Conservation (phyloP, 2,888 invertebrate species). For the Tiphia femorata region DNA sequence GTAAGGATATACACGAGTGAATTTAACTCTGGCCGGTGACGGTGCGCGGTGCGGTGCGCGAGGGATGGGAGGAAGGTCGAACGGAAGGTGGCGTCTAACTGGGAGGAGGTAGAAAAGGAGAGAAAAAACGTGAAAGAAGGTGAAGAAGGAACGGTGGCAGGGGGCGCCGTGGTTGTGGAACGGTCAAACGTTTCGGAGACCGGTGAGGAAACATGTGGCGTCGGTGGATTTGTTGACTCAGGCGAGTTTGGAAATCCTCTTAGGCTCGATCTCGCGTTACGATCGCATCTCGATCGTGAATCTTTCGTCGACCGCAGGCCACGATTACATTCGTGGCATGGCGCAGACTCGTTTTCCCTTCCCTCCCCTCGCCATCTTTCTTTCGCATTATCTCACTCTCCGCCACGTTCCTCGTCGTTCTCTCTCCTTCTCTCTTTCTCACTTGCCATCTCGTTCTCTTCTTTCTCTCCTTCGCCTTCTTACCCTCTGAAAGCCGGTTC, state of each 20-base stretch:
- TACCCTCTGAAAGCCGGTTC: constrained; percentile 35
- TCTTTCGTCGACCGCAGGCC: constrained; percentile 45
- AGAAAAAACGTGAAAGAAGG: too few relatives aligned
- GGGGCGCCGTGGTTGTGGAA: background rate
- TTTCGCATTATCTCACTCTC: constrained; percentile 22
- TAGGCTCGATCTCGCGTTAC: constrained; percentile 37
- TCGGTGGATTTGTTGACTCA: constrained; percentile 23
- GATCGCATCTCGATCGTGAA: constrained; percentile 48
- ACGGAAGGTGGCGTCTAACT: too few relatives aligned
- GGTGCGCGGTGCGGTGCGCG: too few relatives aligned
- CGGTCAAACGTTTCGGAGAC: background rate
- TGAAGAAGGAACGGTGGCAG: background rate
- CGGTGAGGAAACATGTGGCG: background rate
- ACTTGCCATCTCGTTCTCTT: constrained; percentile 25
- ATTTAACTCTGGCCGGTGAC: too few relatives aligned
- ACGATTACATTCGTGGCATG: constrained; percentile 56
- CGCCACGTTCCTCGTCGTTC: constrained; percentile 6
- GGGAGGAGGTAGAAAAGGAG: too few relatives aligned
- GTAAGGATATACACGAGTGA: too few relatives aligned
- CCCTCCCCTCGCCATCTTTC: too few relatives aligned
- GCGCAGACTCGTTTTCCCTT: constrained; percentile 63
- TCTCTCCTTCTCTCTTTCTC: constrained; percentile 11
- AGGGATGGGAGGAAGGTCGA: too few relatives aligned
- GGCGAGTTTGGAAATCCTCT: constrained; percentile 39
- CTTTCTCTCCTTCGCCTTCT: constrained; percentile 23